Base-by-base conservation (phyloP, 1,140 invertebrate genomes). In the Psilanteris sp. region DNA sequence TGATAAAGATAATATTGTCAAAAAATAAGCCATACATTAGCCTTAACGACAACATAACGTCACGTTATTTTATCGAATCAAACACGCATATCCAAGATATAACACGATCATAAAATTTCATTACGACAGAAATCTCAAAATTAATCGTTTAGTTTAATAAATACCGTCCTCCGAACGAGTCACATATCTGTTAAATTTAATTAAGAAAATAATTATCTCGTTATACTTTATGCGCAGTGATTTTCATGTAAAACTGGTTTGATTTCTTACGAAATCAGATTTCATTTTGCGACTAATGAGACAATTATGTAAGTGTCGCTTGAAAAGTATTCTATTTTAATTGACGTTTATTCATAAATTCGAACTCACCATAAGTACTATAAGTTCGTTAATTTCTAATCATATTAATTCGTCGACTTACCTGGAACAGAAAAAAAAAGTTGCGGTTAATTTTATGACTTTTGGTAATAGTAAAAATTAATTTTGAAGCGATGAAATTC, bases 171-270 rank as follows among this genome's bases (percentile, higher is more conserved):
- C 26, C 3, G 15, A 20, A 1, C 27, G 16, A 37, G 9, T 24
- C 34, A 61, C 31, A 55, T 62, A 61, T 70, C 44, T 55, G 39
- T 55, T 46, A 64, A 72, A 64, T 72, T 64, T 55, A 64, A 64
- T 72, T 62, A 72, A 72, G 31, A 55, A 39, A 64, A 72, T 39
- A 48, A 72, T 64, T 72, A 64, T 57, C 57, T 48, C 55, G 37
- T 54, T 37, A 48, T 64, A 57, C 14, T 64, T 64, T 50, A 50
- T 34, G 55, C 22, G 55, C 34, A 41, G 26, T 57, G 50, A 73
- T 73, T 73, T 73, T 73, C 59, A 64, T 57, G 68, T 32, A 26
- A 64, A 73, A 73, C 59, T 48, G 68, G 57, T 73, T 73, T 64
- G 50, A 64, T 64, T 73, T 64, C 68, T 72, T 62, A 36, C 39